Conservation (phyloP, 2,113 vertebrate genomes). For the Orthochromis indermauri region DNA sequence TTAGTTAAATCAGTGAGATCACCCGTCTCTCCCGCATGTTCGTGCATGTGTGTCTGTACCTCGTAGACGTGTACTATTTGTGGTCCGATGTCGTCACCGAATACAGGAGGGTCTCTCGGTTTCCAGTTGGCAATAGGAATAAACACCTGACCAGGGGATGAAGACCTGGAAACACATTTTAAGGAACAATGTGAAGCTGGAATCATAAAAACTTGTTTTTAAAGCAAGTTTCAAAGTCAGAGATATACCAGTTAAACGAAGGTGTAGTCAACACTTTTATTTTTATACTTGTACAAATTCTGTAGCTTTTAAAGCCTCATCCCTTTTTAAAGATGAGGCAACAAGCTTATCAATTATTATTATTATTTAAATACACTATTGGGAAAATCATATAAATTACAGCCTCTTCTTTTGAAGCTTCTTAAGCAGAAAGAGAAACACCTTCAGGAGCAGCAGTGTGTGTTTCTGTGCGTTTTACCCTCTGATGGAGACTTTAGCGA, state of each 20-base stretch:
- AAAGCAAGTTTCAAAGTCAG: not conserved
- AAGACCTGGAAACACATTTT: conserved; percentile 71
- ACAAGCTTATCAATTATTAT: not conserved
- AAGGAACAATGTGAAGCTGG: not conserved
- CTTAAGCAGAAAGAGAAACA: not conserved
- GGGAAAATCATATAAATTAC: not conserved
- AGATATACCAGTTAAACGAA: not conserved
- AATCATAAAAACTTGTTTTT: not conserved
- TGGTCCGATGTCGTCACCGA: conserved; percentile 90
- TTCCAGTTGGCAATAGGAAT: conserved; percentile 93
- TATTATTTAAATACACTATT: not conserved
- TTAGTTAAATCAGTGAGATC: not conserved
- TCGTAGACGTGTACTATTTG: conserved; percentile 89
- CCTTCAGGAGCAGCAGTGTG: not conserved
- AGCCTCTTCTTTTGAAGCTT: not conserved
- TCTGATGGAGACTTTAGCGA: conserved; percentile 87
- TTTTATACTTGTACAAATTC: not conserved
- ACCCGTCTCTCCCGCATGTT: not conserved
- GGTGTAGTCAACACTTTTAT: not conserved
- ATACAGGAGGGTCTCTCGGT: conserved; percentile 73
- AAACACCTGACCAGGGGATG: conserved; percentile 86
- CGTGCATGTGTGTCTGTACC: conserved; percentile 56
- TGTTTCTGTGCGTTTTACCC: conserved; percentile 74
- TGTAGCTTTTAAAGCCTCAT: not conserved
- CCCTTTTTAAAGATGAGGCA: not conserved